Base-by-base conservation (phyloP, 2,888 invertebrate genomes). In the Cantharis flavilabris region DNA sequence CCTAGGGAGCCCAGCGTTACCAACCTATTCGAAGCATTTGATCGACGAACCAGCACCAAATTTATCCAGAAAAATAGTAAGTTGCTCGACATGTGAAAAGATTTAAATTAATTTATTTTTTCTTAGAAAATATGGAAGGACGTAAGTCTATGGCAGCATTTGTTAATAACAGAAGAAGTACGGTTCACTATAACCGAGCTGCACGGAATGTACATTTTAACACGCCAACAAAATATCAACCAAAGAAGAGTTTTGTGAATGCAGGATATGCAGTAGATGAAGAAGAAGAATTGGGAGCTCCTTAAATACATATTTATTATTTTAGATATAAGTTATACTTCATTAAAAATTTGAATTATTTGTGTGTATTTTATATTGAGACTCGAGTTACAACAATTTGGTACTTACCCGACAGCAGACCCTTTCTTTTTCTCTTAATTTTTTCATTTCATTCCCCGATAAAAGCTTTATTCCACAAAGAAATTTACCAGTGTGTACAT, bases 11-110 rank as follows among this genome's bases (percentile, higher is more conserved):
- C 80, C 30, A 75, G 79, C 11, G 83, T 84, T 11, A 83, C 83
- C 71, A 83, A 84, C 76, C 75, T 87, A 23, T 85, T 84, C 30
- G 80, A 84, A 67, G 86, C 86, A 4, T 86, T 85, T 75, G 72
- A 81, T 13, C 77, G 80, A 62, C 80, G 86, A 62, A 79, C 82
- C 69, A 82, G 75, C 9, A 26, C 3, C 13, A 67, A 65, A 23
- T 65, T 1, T 65, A 13, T 10, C n/a, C 23, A 23, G 1, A 67
- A 67, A 2, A 67, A 67, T 13, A 23, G 65, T 67, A 67, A 14
- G 65, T 67, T 1, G 3, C 3, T 5, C 3, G 30, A 11, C 23
- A 18, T 13, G 13, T n/a, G 1, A 33, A 5, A 14, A 14, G 3
- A 4, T 62, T 14, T n/a, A 18, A 20, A 71, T 49, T 63, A 23